Base-by-base conservation (phyloP, 2,888 invertebrate species). In the Andrena trimmerana region DNA sequence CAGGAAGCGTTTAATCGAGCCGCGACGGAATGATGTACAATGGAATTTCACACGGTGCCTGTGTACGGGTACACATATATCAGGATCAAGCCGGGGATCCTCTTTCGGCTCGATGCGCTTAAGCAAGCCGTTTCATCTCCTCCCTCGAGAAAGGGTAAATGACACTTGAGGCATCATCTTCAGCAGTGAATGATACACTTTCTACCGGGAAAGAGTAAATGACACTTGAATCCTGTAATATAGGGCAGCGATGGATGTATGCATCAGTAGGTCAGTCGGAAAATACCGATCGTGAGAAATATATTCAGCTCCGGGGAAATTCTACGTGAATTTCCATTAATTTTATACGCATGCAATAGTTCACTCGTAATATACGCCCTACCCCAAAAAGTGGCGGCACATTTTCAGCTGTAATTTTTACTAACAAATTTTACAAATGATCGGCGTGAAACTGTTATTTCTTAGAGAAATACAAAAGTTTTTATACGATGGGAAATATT, bases 1-100 rank as follows among this genome's bases (percentile, higher is more conserved):
- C 7, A 62, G 72, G 83, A 80, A 70, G 75, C 62, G 83, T 65
- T 48, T 83, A 80, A 81, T 85, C 80, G 85, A 78, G 81, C 52
- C 66, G 60, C 74, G 74, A 78, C 68, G 13, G 83, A 52, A 81
- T 79, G 78, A 86, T 72, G 24, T 84, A 79, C 72, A 77, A 48
- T 62, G 62, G 84, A 84, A 74, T 76, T 85, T 74, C 36, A 76
- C 74, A 50, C 1, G 27, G 36, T 50, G 29, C 54, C 24, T 16
- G 27, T 48, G 10, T 31, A 33, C 71, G 31, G n/a, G 29, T 68
- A 68, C 13, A 73, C 52, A 78, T 66, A 71, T 60, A 77, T 71
- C 76, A 70, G 70, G 69, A 74, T 69, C 59, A 74, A 48, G 68
- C 4, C 59, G n/a, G 29, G 63, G 54, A 42, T 48, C 20, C 63